Conservation (phyloP, 1,140 invertebrate genomes). For the Leptinotarsa undecemlineata region DNA sequence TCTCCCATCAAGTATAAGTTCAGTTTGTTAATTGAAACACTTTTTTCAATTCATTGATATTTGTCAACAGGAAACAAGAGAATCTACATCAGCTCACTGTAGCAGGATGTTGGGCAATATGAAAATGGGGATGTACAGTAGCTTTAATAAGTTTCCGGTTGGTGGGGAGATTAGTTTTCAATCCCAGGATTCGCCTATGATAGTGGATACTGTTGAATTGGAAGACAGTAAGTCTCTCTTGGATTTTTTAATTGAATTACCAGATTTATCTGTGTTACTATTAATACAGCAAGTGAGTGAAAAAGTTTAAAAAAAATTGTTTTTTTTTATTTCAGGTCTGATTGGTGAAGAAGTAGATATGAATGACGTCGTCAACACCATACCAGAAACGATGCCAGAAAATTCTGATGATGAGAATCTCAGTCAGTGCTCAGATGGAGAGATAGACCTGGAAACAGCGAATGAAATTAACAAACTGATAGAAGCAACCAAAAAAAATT, state of each 20-base stretch:
- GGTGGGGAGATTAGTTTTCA: not conserved
- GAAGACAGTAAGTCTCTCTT: conserved; percentile 22
- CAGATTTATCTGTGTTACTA: not conserved
- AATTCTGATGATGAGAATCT: conserved; percentile 38
- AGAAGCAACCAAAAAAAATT: conserved; percentile 18
- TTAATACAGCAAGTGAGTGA: not conserved
- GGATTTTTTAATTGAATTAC: not conserved
- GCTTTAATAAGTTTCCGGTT: conserved; percentile 14
- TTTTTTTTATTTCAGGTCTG: conserved; percentile 25
- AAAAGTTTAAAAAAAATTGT: not conserved
- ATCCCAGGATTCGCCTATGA: conserved; percentile 21
- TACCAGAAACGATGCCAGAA: conserved; percentile 39
- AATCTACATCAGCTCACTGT: conserved; percentile 28
- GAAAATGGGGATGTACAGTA: conserved; percentile 38
- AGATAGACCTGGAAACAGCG: conserved; percentile 49
- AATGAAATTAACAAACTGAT: conserved; percentile 50
- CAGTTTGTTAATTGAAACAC: no score
- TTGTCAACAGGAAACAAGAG: not conserved
- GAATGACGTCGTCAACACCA: conserved; percentile 34
- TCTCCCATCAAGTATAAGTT: no score
- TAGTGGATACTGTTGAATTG: conserved; percentile 32
- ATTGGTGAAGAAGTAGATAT: conserved; percentile 33
- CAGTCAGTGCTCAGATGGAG: conserved; percentile 39
- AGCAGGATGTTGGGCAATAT: conserved; percentile 44
- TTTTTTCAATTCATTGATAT: not conserved